Conservation (phyloP, 2,888 invertebrate species). For the Muscina levida region DNA sequence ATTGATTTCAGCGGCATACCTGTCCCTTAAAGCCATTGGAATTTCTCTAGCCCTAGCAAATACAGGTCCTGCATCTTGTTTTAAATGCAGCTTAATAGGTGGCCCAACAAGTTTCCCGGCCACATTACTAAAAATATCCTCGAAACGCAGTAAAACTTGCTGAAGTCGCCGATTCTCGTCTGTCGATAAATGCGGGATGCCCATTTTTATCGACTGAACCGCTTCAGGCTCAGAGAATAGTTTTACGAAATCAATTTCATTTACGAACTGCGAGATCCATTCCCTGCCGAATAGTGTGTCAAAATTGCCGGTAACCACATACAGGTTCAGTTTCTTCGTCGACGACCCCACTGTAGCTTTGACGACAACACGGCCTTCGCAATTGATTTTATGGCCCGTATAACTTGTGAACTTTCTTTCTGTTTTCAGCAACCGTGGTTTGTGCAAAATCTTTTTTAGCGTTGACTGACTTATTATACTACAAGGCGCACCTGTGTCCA, state of each 20-base stretch:
- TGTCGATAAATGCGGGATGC: slow-evolving; percentile 31
- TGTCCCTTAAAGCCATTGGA: slow-evolving; percentile 13
- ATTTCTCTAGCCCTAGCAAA: slow-evolving; percentile 19
- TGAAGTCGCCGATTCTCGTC: neutral
- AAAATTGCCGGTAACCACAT: slow-evolving; percentile 35
- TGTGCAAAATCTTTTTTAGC: neutral
- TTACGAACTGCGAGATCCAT: slow-evolving; percentile 45
- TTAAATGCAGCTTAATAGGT: slow-evolving; percentile 37
- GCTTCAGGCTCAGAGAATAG: slow-evolving; percentile 32
- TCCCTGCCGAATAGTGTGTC: slow-evolving; percentile 41
- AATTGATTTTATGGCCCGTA: slow-evolving; percentile 20
- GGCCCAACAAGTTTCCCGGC: slow-evolving; percentile 38
- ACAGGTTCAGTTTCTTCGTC: slow-evolving; percentile 26
- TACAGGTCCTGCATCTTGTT: slow-evolving; percentile 12
- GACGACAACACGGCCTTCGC: slow-evolving; percentile 18
- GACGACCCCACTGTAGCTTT: slow-evolving; percentile 2
- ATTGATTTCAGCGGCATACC: slow-evolving; percentile 43
- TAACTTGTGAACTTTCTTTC: slow-evolving; percentile 25
- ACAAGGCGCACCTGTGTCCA: slow-evolving; percentile 49
- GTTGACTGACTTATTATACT: slow-evolving; percentile 43
- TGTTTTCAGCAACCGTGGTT: slow-evolving; percentile 25
- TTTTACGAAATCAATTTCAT: slow-evolving; percentile 22
- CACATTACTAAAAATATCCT: slow-evolving; percentile 22
- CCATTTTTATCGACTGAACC: slow-evolving; percentile 23
- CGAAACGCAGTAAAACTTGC: neutral